These are phyloP conservation scores for Stegodyphus dumicola DNA, from an alignment of 1,140 invertebrate genomes.

Conservation along the genomic window DNA sequence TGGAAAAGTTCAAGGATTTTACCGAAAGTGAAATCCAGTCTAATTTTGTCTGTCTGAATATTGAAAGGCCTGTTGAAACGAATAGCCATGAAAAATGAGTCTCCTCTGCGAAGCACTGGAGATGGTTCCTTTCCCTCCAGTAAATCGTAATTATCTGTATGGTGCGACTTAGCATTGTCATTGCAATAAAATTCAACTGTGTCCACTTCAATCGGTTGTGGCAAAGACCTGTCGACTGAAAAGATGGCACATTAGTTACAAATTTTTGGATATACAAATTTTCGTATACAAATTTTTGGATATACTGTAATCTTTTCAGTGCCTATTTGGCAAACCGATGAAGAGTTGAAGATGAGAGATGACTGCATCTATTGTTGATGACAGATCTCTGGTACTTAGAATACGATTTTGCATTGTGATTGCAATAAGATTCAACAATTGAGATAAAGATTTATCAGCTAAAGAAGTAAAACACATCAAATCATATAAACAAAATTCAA, in stretches of 20 bases:
- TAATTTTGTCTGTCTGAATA: slow-evolving; percentile 72
- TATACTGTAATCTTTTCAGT: too few relatives aligned
- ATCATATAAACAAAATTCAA: too few relatives aligned
- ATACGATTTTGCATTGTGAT: too few relatives aligned
- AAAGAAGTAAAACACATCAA: too few relatives aligned
- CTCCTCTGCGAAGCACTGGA: slow-evolving; percentile 75
- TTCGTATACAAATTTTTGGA: too few relatives aligned
- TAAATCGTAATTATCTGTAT: slow-evolving; percentile 75
- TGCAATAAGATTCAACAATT: too few relatives aligned
- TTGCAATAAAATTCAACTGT: slow-evolving; percentile 74
- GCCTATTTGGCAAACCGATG: too few relatives aligned
- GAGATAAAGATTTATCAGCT: too few relatives aligned
- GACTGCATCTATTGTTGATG: too few relatives aligned
- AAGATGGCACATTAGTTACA: background rate
- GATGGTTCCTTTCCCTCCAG: slow-evolving; percentile 71
- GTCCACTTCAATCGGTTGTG: slow-evolving; percentile 26
- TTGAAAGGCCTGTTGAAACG: slow-evolving; percentile 72
- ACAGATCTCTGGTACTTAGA: too few relatives aligned
- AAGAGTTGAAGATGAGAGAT: too few relatives aligned
- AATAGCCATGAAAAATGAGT: slow-evolving; percentile 74
- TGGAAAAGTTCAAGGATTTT: slow-evolving; percentile 27
- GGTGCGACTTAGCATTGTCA: slow-evolving; percentile 75
- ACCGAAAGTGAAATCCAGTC: slow-evolving; percentile 75
- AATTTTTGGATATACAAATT: too few relatives aligned
- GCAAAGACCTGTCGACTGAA: background rate